These are phyloP conservation scores for Troides aeacus DNA, from an alignment of 2,888 invertebrate species.

Conservation along the genomic window DNA sequence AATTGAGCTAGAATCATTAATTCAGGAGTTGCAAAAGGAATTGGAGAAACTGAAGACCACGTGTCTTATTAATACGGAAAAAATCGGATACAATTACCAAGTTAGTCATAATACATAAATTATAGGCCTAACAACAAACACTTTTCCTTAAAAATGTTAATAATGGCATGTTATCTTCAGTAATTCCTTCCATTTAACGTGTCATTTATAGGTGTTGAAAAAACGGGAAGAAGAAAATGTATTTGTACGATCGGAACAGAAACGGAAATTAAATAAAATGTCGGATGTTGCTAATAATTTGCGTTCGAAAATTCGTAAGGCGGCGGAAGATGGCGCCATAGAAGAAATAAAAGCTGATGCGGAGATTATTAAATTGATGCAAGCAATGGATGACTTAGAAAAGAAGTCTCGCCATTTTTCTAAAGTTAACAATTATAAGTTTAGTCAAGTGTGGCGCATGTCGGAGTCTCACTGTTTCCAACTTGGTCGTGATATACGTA, in stretches of 20 bases:
- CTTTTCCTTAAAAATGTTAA: background rate
- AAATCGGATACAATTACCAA: conserved; percentile 94
- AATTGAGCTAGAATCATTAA: conserved; percentile 84
- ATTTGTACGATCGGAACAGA: conserved; percentile 88
- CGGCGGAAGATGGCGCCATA: conserved; percentile 82
- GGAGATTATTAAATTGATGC: conserved; percentile 84
- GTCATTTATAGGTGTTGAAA: conserved; percentile 81
- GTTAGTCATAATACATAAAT: conserved; percentile 37
- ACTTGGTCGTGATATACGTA: conserved; percentile 50
- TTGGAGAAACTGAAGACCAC: conserved; percentile 88
- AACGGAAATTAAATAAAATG: conserved; percentile 86
- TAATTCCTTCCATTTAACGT: background rate
- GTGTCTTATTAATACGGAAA: conserved; percentile 92
- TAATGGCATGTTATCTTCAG: background rate
- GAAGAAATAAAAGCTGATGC: conserved; percentile 84
- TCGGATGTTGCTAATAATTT: conserved; percentile 85
- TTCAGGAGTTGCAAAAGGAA: conserved; percentile 88
- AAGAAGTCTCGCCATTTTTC: conserved; percentile 85
- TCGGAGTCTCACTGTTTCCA: conserved; percentile 51
- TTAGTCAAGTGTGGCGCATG: conserved; percentile 74
- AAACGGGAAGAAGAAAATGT: conserved; percentile 93
- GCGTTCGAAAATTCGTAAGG: conserved; percentile 82
- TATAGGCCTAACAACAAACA: conserved; percentile 46
- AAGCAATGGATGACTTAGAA: conserved; percentile 84
- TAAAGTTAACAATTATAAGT: conserved; percentile 82